Evolutionary conservation across 2,888 invertebrate species (phyloP).

Genomic region (Aplocera efformata): DNA sequence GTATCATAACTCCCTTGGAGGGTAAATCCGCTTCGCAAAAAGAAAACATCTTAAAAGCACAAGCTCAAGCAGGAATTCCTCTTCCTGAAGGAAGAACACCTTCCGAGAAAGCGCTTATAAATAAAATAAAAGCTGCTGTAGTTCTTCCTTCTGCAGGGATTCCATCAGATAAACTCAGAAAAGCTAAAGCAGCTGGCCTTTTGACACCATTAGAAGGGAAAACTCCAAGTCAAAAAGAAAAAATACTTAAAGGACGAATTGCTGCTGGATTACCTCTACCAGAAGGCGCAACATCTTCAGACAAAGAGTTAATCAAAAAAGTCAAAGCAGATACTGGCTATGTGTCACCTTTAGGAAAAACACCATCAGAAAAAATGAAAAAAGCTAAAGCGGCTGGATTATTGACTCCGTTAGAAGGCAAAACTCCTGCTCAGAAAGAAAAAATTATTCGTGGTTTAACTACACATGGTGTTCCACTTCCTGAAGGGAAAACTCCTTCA

Average conservation of each 20-base stretch:
- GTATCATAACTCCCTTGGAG: constrained; percentile 29
- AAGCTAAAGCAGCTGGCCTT: constrained; percentile 37
- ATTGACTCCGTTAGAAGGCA: constrained; percentile 28
- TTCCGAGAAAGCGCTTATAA: constrained; percentile 32
- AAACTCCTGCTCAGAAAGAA: constrained; percentile 31
- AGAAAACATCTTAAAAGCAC: constrained; percentile 30
- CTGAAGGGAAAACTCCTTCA: constrained; percentile 26
- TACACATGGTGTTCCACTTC: constrained; percentile 26
- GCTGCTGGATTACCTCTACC: constrained; percentile 38
- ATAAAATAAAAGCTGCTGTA: too few species aligned
- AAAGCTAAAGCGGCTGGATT: constrained; percentile 31
- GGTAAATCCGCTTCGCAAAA: constrained; percentile 29
- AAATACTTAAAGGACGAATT: constrained; percentile 32
- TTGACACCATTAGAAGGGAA: constrained; percentile 37
- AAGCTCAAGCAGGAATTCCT: constrained; percentile 31
- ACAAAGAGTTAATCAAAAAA: constrained; percentile 30
- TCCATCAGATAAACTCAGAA: constrained; percentile 30
- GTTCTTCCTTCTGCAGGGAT: too few species aligned
- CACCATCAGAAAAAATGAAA: constrained; percentile 4
- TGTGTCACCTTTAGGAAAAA: constrained; percentile 6
- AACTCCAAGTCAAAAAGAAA: constrained; percentile 33
- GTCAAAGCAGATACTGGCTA: constrained; percentile 22
- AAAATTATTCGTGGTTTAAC: constrained; percentile 26
- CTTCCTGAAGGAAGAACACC: constrained; percentile 39
- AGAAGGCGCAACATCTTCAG: constrained; percentile 38